Evolutionary conservation across 2,797 vertebrate species (phyloP).

Genomic region (Intellagama lesueurii): DNA sequence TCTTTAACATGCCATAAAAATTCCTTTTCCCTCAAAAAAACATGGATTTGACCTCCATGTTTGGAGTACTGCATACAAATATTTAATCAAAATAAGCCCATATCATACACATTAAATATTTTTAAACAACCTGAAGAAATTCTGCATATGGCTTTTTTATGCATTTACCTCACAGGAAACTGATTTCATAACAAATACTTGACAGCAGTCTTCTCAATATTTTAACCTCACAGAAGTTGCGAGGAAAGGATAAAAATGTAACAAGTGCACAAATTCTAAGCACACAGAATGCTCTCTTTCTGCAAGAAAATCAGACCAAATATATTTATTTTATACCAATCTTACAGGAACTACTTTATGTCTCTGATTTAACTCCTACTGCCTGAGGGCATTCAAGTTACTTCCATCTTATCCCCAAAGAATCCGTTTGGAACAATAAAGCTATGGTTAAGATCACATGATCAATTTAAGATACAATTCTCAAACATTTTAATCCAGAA

Average conservation of each 20-base stretch:
- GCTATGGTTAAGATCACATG: not conserved
- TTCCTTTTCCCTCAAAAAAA: not conserved
- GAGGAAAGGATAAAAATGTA: not conserved
- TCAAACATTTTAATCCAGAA: not conserved
- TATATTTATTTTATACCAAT: not conserved
- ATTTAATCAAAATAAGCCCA: not conserved
- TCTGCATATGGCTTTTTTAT: not conserved
- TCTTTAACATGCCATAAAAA: not conserved
- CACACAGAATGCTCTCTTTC: not conserved
- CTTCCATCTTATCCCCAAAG: conserved; percentile 27
- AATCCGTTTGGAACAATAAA: not conserved
- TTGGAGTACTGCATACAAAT: not conserved
- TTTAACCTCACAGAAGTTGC: not conserved
- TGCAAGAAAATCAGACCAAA: not conserved
- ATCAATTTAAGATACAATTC: not conserved
- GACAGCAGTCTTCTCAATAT: not conserved
- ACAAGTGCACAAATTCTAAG: not conserved
- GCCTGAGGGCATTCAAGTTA: conserved; percentile 14
- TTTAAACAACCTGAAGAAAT: not conserved
- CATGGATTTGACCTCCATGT: not conserved
- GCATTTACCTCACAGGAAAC: not conserved
- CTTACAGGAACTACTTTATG: rapidly evolving
- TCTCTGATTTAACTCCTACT: not conserved
- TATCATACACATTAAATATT: not conserved
- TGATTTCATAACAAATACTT: not conserved